A percentile compares a stretch with the other conserved stretches of the same genome.
Conservation (phyloP, 2,113 vertebrate genomes). For the Syrrhaptes paradoxus region DNA sequence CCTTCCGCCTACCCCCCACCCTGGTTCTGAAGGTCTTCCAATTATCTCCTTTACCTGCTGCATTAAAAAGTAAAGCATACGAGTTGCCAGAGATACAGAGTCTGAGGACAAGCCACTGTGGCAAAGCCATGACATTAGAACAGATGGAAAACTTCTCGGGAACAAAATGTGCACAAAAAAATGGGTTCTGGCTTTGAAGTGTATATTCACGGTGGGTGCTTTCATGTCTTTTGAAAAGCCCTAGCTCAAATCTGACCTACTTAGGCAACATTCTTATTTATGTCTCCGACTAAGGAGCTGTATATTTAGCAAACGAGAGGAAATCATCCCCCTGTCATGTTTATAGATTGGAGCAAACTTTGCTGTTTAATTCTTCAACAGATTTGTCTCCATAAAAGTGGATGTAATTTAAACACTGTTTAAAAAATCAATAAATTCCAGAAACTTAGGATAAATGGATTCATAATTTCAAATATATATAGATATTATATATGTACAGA, state of each 20-base stretch:
- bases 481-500: constrained; percentile 40
- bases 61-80: constrained; percentile 51
- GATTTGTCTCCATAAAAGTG: constrained; percentile 73
- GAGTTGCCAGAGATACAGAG: constrained; percentile 68
- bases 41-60: constrained; percentile 72
- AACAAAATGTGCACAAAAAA: constrained; percentile 77
- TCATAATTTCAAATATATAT: constrained; percentile 41
- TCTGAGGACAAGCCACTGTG: constrained; percentile 72
- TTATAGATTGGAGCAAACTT: constrained; percentile 72
- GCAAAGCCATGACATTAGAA: constrained; percentile 74
- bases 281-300: constrained; percentile 72
- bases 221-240: constrained; percentile 80
- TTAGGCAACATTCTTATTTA: constrained; percentile 79
- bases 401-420: constrained; percentile 72
- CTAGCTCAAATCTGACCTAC: constrained; percentile 79
- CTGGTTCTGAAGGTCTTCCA: constrained; percentile 59
- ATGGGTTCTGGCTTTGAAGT: constrained; percentile 77
- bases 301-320: constrained; percentile 79
- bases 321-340: constrained; percentile 68
- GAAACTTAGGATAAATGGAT: constrained; percentile 65
- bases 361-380: constrained; percentile 73
- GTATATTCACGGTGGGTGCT: constrained; percentile 73
- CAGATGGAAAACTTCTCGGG: constrained; percentile 78
- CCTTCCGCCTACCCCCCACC: background rate
- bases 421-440: constrained; percentile 68